A percentile compares a stretch with the other conserved stretches of the same genome.
Evolutionary conservation across 2,888 invertebrate species (phyloP).

Genomic region (Schrankia costaestrigalis): DNA sequence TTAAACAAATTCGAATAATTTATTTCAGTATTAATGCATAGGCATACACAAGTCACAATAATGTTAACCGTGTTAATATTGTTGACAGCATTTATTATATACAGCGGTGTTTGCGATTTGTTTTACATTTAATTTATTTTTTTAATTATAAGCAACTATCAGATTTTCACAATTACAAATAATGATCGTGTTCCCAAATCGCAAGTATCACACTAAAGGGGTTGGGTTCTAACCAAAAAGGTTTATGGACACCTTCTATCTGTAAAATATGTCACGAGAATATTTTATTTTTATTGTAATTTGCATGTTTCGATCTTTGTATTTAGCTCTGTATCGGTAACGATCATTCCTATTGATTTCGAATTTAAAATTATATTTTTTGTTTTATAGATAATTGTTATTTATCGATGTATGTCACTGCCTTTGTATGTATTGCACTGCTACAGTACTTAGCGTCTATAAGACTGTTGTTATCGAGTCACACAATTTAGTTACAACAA

Average conservation of each 20-base stretch:
- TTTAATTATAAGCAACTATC: neutral
- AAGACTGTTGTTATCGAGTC: neutral
- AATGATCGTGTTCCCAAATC: conserved; percentile 19
- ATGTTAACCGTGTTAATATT: conserved; percentile 36
- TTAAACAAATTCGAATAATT: too few relatives aligned
- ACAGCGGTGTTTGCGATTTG: conserved; percentile 38
- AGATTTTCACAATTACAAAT: conserved; percentile 1
- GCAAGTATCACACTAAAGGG: conserved; percentile 36
- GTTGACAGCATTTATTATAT: conserved; percentile 57
- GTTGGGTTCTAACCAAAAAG: conserved; percentile 56
- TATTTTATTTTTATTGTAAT: conserved; percentile 32
- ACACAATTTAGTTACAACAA: neutral
- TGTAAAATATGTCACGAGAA: conserved; percentile 26
- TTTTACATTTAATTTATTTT: conserved; percentile 13
- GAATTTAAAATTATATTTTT: conserved; percentile 57
- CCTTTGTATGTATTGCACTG: conserved; percentile 35
- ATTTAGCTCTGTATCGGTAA: conserved; percentile 48
- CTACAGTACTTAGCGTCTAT: conserved; percentile 25
- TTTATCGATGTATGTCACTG: conserved; percentile 44
- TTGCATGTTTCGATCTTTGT: conserved; percentile 54
- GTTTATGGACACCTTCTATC: conserved; percentile 45
- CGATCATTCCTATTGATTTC: conserved; percentile 70
- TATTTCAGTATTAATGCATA: too few relatives aligned
- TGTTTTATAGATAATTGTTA: conserved; percentile 19
- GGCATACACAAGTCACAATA: conserved; percentile 19